Base-by-base conservation (phyloP, 30 jellyfish, hydroid and myxozoan species). In the Cassiopea xamachana region DNA sequence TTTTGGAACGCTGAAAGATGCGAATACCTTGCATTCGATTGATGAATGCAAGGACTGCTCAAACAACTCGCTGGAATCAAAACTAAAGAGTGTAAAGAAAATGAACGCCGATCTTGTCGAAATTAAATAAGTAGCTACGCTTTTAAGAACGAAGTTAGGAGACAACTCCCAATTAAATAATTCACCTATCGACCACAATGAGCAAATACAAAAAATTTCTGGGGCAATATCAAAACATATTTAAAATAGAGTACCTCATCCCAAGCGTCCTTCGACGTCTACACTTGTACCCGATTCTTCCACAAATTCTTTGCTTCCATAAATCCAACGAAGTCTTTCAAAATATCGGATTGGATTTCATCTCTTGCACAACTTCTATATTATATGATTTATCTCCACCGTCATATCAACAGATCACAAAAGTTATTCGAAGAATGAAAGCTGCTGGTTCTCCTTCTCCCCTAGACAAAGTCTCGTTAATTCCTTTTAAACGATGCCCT, bases 41-140 rank as follows among this genome's bases (percentile, higher is more conserved):
- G 76, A 4, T 14, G 15, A 67, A 4, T 67, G 15, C 76, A 16
- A 67, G 27, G 76, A 67, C 76, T 19, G 43, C 7, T 67, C 76
- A 19, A 67, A 67, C 2, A 67, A 14, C 76, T 14, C 76, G 76
- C 76, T 67, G 8, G 15, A 67, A 67, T 67, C 76, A 16, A 67
- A 19, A 19, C 46, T 67, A 2, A 67, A 67, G 76, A 67, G 46
- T 67, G 7, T 67, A 2, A 4, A 67, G 76, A 67, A 67, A 19
- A 14, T 19, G 15, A 67, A 67, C 19, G 76, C 76, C 76, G 76
- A 67, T 16, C 43, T 19, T 67, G 76, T 67, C 76, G 76, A 67
- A 19, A 67, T 67, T 14, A 16, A 67, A 67, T 67, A 14, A 5
- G 76, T 67, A 16, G 76, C 76, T 19, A 67, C 6, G 76, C 19